Percentiles rank a stretch among this genome's conserved stretches.
phyloP scores from a whole-genome alignment of 2,888 invertebrate species.

The Leucophenga montana region DNA sequence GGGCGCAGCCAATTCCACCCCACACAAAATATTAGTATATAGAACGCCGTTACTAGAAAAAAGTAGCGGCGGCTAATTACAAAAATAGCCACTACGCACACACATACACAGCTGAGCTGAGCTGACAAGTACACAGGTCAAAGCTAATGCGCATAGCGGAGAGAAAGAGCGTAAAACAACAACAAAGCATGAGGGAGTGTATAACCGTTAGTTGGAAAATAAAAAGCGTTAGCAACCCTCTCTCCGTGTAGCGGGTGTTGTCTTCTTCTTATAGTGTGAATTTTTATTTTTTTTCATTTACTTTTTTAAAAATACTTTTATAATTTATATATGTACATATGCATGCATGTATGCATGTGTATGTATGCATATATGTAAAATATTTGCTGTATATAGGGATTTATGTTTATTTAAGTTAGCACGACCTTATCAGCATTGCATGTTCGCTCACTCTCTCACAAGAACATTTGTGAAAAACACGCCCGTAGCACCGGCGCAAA shows the following conservation, averaged over 20 bases:
- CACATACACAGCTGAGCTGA: too few species aligned
- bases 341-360: background rate
- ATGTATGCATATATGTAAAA: background rate
- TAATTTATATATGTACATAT: background rate
- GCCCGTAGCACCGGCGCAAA: constrained; percentile 49
- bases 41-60: background rate
- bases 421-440: constrained; percentile 14
- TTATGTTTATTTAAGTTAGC: background rate
- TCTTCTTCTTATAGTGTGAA: constrained; percentile 38
- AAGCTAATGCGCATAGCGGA: constrained; percentile 4
- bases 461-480: constrained; percentile 29
- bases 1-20: background rate
- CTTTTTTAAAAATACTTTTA: constrained; percentile 36
- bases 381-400: background rate
- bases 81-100: background rate
- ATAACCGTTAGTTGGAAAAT: constrained; percentile 3
- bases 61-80: too few species aligned
- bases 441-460: background rate
- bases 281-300: constrained; percentile 45
- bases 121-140: background rate
- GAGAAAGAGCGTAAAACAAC: background rate
- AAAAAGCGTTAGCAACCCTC: constrained; percentile 23
- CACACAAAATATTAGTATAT: background rate
- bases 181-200: background rate
- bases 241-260: constrained; percentile 25